Evolutionary conservation across 2,797 vertebrate species (phyloP).

Genomic region (Scleropages formosus): DNA sequence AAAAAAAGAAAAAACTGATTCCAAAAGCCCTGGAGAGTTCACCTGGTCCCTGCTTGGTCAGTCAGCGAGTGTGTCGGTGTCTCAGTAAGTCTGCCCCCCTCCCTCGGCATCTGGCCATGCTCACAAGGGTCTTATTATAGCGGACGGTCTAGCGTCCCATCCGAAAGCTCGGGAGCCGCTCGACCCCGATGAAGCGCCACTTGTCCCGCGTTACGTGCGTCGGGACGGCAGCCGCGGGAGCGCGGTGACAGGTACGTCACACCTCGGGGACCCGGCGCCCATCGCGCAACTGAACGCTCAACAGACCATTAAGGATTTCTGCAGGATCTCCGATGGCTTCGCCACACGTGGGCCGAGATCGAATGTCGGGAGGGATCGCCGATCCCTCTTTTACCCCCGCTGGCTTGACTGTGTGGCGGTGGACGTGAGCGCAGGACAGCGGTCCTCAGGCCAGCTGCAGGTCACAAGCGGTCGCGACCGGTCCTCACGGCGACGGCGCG

Average conservation of each 20-base stretch:
- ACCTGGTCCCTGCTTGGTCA: background rate
- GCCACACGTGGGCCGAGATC: background rate
- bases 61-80: background rate
- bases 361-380: background rate
- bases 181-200: slow-evolving; percentile 10
- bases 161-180: background rate
- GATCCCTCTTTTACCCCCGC: background rate
- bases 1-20: too few relatives aligned
- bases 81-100: background rate
- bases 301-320: background rate
- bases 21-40: background rate
- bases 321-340: too few relatives aligned
- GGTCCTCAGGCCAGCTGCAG: background rate
- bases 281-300: background rate
- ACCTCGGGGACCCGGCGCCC: background rate
- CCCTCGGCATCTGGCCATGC: background rate
- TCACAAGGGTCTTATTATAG: background rate
- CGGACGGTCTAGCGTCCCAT: background rate
- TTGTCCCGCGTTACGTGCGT: background rate
- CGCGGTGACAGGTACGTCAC: background rate
- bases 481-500: too few relatives aligned
- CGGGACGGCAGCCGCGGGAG: background rate
- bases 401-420: background rate
- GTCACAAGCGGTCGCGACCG: too few relatives aligned
- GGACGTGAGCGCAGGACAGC: too few relatives aligned